Base-by-base conservation (phyloP, 1,140 invertebrate species). In the Anagrus nilaparvatae region DNA sequence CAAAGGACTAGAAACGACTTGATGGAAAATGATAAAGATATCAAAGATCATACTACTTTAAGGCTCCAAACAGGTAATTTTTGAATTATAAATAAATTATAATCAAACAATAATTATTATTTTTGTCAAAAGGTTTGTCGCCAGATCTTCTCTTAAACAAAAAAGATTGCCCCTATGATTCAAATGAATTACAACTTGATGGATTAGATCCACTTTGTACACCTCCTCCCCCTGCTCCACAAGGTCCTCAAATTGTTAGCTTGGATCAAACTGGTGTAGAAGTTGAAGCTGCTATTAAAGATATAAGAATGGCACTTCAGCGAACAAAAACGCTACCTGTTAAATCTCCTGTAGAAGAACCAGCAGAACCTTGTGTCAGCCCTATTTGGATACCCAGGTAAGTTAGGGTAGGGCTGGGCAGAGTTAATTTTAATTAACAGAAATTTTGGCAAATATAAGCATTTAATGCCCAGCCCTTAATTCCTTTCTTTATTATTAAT, bases 221-320 rank as follows among this genome's bases (percentile, higher is more conserved):
- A 5, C 79, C 79, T 7, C 79, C 79, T 24, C 78, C 79, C 2
- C 78, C 79, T 1, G 77, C 78, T 29, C 79, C 79, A 17, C 77
- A 78, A 36, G 60, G 64, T 28, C 66, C 69, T 37, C 63, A 70
- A 41, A 67, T 60, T 40, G 59, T 70, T 9, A 56, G 50, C 41
- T 45, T 63, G 8, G 62, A 67, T 16, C 44, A 40, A 9, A 56
- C 58, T 46, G 61, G 57, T 14, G 52, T 59, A 19, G 60, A 65
- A 51, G 75, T 84, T 7, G 82, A 85, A 56, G 81, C 83, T 45
- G 83, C 83, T 14, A 84, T 88, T 52, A 82, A 85, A 58, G 84
- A 86, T 54, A 85, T 87, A 50, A 75, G 81, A 46, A 74, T 84
- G 50, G 82, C 84, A 4, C 66, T 87, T 40, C 82, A 86, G 58